phyloP scores from a whole-genome alignment of 2,888 invertebrate species.

The Drosophila mulleri region DNA sequence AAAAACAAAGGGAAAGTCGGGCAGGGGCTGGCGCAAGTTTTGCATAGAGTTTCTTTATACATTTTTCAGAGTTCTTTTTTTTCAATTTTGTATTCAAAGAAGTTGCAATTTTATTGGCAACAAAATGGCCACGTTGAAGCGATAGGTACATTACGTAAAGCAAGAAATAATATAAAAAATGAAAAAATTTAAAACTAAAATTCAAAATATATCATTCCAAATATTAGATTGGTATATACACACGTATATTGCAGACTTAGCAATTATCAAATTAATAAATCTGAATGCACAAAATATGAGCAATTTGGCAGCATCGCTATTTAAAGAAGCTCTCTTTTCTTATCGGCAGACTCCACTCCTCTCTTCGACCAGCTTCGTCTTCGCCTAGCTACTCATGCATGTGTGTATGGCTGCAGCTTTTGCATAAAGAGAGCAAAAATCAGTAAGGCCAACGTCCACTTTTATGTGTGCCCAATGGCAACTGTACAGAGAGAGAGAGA shows the following conservation, averaged over 20 bases:
- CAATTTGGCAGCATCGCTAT: neutral
- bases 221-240: neutral
- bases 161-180: constrained; percentile 33
- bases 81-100: constrained; percentile 14
- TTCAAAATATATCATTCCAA: neutral
- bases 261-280: neutral
- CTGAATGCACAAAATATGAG: neutral
- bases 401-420: too few species aligned
- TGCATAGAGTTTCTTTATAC: constrained; percentile 25
- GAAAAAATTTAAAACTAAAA: too few species aligned
- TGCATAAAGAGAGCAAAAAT: neutral
- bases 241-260: too few species aligned
- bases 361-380: neutral
- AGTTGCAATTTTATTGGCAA: constrained; percentile 68
- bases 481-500: neutral
- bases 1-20: constrained; percentile 12
- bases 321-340: too few species aligned
- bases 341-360: neutral
- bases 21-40: constrained; percentile 54
- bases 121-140: constrained; percentile 52
- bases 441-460: neutral
- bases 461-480: neutral
- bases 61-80: constrained; percentile 13
- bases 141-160: constrained; percentile 37
- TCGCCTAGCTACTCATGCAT: neutral